These are phyloP conservation scores for Bicyclus anynana DNA, from an alignment of 1,140 invertebrate species.

Conservation along the genomic window DNA sequence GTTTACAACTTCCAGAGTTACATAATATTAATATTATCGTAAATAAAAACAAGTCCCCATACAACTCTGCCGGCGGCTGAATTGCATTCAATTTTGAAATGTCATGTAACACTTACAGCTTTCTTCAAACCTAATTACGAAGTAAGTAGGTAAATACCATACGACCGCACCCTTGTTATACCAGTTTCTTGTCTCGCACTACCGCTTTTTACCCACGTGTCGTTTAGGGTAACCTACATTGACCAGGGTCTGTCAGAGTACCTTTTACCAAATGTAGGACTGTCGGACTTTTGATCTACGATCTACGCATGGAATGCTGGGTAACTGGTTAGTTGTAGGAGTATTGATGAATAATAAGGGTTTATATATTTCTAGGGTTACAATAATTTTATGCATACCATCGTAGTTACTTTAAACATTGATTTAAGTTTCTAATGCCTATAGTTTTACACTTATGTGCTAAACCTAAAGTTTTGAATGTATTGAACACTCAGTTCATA, in stretches of 20 bases:
- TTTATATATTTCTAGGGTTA: no score
- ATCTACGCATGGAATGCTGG: neutral
- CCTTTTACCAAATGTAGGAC: neutral
- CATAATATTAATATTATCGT: neutral
- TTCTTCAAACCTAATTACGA: constrained; percentile 15
- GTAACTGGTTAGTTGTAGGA: neutral
- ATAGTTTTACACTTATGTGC: no score
- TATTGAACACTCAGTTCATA: no score
- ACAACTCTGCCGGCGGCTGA: neutral
- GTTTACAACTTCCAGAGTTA: neutral
- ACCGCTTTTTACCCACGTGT: neutral
- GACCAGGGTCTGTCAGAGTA: neutral
- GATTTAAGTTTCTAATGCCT: no score
- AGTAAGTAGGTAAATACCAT: neutral
- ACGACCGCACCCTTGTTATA: neutral
- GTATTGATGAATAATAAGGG: no score
- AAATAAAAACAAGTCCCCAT: neutral
- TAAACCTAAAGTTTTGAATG: no score
- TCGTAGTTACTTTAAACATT: no score
- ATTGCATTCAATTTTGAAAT: neutral
- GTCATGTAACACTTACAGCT: constrained; percentile 1
- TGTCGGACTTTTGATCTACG: neutral
- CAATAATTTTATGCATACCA: no score
- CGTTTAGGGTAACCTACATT: neutral
- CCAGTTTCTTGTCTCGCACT: neutral